phyloP scores from a whole-genome alignment of 2,797 vertebrate species.

The Ataeniobius toweri region DNA sequence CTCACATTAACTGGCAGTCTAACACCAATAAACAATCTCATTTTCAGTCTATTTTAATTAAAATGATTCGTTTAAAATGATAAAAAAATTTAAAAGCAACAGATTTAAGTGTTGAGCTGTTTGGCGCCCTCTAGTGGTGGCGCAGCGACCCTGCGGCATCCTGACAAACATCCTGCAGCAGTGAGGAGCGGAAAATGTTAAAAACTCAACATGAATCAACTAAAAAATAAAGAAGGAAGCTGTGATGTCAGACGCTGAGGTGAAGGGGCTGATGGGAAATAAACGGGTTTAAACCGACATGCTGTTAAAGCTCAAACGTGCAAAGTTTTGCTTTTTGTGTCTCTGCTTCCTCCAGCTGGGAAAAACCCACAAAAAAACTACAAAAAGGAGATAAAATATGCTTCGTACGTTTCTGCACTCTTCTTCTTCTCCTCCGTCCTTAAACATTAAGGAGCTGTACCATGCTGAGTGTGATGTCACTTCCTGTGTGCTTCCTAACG shows the following conservation, averaged over 20 bases:
- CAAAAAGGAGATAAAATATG: slow-evolving; percentile 71
- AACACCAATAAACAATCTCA: background rate
- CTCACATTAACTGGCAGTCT: background rate
- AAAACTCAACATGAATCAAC: slow-evolving; percentile 4
- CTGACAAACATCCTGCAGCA: slow-evolving; percentile 33
- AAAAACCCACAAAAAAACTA: slow-evolving; percentile 64
- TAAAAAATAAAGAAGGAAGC: slow-evolving; percentile 17
- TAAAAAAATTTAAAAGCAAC: no score
- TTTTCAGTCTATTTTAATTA: background rate
- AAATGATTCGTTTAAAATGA: background rate
- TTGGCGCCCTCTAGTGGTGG: slow-evolving; percentile 39
- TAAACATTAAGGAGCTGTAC: slow-evolving; percentile 96
- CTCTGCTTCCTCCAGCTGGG: slow-evolving; percentile 65
- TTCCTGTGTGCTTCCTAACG: slow-evolving; percentile 58
- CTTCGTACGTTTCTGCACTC: slow-evolving; percentile 59
- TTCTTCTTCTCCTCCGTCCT: slow-evolving; percentile 80
- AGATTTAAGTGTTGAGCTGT: background rate
- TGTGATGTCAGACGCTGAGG: slow-evolving; percentile 40
- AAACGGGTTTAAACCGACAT: slow-evolving; percentile 76
- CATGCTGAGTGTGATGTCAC: slow-evolving; percentile 60
- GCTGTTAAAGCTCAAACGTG: slow-evolving; percentile 90
- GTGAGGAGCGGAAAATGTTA: slow-evolving; percentile 8
- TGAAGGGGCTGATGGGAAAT: slow-evolving; percentile 64
- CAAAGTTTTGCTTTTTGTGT: slow-evolving; percentile 85
- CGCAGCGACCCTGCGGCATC: slow-evolving; percentile 39